Base-by-base conservation (phyloP, 2,888 invertebrate genomes). In the Nemotelus nigrinus region DNA sequence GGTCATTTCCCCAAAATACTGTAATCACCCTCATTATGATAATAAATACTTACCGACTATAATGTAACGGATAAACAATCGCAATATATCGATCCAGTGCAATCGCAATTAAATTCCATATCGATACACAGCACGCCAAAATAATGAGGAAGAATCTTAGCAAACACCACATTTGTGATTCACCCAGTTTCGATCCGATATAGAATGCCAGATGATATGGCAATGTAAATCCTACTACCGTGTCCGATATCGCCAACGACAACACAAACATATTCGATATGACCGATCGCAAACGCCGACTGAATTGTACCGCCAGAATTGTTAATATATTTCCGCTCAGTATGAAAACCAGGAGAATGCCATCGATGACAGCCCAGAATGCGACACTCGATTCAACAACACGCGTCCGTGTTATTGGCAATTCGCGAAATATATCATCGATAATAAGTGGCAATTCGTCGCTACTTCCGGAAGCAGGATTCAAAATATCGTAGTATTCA, bases 201-300 rank as follows among this genome's bases (percentile, higher is more conserved):
- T 93, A 93, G 87, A 95, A 94, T 67, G 92, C 90, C 83, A 93
- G 89, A 85, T 94, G 94, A 86, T 93, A 95, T 39, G 94, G 94
- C 82, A 94, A 87, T 50, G 93, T 92, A 55, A 94, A 86, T 3
- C 94, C 94, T 77, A 95, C 94, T 86, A 94, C 89, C 68, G 94
- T 89, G 87, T 95, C 95, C 44, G 94, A 93, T 80, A 94, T 88
- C 47, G 94, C 95, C 82, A 95, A 87, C 85, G 93, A 94, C 79
- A 94, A 89, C 80, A 95, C 92, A 87, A 94, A 94, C 82, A 93
- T 90, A 87, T 94, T 94, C 78, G 94, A 93, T 76, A 92, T 91
- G 70, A 93, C 89, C 57, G 90, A 90, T 5, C 93, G 91, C 43
- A 94, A 88, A 79, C 92, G 90, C 70, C 92, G 90, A 85, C 92